These are phyloP conservation scores for Anneissia japonica DNA, from an alignment of 35 echinoderm and acorn worm species.

Conservation along the genomic window DNA sequence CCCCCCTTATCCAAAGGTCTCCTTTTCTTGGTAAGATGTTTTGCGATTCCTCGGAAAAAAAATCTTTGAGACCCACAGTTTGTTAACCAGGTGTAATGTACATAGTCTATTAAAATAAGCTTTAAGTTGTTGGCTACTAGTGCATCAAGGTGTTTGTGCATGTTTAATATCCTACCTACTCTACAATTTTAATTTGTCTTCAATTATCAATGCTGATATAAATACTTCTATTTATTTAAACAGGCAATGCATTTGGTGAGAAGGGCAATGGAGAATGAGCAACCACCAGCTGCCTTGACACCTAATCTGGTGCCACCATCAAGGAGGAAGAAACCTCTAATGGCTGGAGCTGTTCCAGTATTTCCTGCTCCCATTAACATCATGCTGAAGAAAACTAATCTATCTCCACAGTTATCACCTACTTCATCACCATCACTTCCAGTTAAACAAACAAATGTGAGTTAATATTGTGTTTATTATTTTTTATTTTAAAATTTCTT, in stretches of 20 bases:
- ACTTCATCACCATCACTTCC: conserved; percentile 29
- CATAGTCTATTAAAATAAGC: no score
- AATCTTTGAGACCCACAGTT: no score
- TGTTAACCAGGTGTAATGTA: no score
- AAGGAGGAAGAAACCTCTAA: conserved; percentile 64
- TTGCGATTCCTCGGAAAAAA: no score
- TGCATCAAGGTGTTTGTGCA: background rate
- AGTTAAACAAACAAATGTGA: conserved; percentile 6
- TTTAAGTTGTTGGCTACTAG: no score
- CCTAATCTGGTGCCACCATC: conserved; percentile 67
- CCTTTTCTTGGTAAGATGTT: no score
- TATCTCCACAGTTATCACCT: background rate
- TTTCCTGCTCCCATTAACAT: conserved; percentile 12
- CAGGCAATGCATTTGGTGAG: conserved; percentile 96
- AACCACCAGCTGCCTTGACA: conserved; percentile 44
- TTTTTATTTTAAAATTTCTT: no score
- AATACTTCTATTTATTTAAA: no score
- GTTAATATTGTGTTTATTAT: no score
- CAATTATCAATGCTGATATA: no score
- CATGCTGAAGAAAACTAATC: background rate
- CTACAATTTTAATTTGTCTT: no score
- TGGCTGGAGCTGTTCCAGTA: conserved; percentile 50
- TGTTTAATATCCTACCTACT: background rate
- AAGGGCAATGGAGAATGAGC: conserved; percentile 79
- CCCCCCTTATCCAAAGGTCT: no score